Evolutionary conservation across 1,140 invertebrate genomes (phyloP).

Genomic region (Neotoxoptera formosana): DNA sequence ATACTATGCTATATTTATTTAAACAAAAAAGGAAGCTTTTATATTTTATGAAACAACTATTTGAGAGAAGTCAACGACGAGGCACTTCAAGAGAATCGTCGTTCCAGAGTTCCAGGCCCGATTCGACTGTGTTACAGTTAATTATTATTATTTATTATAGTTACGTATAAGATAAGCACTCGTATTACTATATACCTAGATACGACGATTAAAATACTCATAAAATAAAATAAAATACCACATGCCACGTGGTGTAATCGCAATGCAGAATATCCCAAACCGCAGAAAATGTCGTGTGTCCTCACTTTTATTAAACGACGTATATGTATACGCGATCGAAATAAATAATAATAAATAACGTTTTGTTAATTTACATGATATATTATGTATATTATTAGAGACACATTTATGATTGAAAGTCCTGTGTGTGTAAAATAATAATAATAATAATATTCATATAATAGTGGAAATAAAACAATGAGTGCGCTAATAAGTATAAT

Average conservation of each 20-base stretch:
- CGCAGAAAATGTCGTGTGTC: not conserved
- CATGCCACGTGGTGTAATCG: not conserved
- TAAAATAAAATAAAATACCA: no score
- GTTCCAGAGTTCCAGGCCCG: not conserved
- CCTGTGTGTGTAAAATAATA: not conserved
- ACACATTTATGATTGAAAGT: not conserved
- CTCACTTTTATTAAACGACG: not conserved
- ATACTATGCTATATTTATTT: not conserved
- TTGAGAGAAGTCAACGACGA: not conserved
- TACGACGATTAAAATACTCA: not conserved
- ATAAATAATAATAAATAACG: not conserved
- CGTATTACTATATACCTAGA: no score
- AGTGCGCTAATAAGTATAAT: no score
- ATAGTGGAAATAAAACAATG: conserved; percentile 17
- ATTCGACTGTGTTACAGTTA: not conserved
- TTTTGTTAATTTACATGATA: not conserved
- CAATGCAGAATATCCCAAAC: not conserved
- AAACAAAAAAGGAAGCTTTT: not conserved
- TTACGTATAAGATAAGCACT: not conserved
- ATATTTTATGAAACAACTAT: not conserved
- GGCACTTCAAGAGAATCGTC: not conserved
- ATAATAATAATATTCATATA: not conserved
- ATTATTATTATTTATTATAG: not conserved
- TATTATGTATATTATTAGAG: not conserved
- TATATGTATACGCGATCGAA: not conserved